Percentiles rank a stretch among this genome's conserved stretches.
These are phyloP conservation scores for Scomber scombrus DNA, from an alignment of 2,113 vertebrate species.

Conservation along the genomic window DNA sequence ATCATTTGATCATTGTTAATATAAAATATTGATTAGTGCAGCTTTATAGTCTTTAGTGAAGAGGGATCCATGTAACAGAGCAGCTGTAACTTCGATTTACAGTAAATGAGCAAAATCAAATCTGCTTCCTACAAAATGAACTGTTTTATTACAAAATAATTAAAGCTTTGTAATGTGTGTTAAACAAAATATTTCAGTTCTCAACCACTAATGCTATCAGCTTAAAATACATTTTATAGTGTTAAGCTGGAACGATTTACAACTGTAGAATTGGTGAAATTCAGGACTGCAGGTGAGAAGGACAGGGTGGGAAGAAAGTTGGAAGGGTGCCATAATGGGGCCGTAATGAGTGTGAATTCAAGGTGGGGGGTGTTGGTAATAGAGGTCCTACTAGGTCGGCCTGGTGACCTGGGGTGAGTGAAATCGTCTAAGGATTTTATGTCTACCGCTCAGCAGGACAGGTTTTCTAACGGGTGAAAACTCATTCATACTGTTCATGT, in stretches of 20 bases:
- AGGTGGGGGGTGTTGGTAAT: conserved; percentile 40
- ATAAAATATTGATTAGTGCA: not conserved
- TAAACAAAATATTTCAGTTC: not conserved
- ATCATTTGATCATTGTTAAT: not conserved
- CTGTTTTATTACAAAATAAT: not conserved
- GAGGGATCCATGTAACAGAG: not conserved
- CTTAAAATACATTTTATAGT: not conserved
- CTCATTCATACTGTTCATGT: conserved; percentile 26
- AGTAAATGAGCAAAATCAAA: too few relatives aligned
- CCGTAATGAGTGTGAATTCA: conserved; percentile 44
- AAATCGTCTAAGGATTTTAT: conserved; percentile 36
- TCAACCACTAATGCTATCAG: not conserved
- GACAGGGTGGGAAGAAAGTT: conserved; percentile 1
- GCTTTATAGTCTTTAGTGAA: not conserved
- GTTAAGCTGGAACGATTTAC: not conserved
- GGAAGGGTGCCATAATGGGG: conserved; percentile 21
- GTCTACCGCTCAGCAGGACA: conserved; percentile 14
- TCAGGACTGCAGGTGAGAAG: conserved; percentile 7
- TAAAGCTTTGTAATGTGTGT: not conserved
- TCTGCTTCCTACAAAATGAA: too few relatives aligned
- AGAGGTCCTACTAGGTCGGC: conserved; percentile 34
- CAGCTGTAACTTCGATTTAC: too few relatives aligned
- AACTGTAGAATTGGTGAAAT: not conserved
- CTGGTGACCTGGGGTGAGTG: conserved; percentile 25
- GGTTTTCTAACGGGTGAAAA: conserved; percentile 15